A percentile compares a stretch with the other conserved stretches of the same genome.
phyloP scores from a whole-genome alignment of 1,140 invertebrate genomes.

The Apis cerana region DNA sequence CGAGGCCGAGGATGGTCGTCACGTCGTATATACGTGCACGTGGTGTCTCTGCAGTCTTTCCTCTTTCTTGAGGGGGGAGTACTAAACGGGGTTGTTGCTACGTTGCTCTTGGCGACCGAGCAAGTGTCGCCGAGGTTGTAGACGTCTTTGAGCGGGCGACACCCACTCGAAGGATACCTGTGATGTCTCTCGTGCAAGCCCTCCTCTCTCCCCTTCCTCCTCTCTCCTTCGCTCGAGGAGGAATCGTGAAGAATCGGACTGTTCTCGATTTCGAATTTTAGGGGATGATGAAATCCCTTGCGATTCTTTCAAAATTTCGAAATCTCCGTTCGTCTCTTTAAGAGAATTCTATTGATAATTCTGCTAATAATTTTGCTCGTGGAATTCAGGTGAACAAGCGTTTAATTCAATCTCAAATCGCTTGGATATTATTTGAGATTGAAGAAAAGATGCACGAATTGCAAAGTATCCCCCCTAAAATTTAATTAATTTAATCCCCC shows the following conservation, averaged over 20 bases:
- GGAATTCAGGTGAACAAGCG: too few species aligned
- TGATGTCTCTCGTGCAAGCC: neutral
- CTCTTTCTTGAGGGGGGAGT: constrained; percentile 30
- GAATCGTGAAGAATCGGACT: too few species aligned
- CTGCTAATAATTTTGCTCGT: too few species aligned
- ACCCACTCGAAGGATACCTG: constrained; percentile 8
- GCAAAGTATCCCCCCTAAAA: too few species aligned
- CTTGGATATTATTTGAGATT: too few species aligned
- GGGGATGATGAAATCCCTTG: too few species aligned
- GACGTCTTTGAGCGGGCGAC: constrained; percentile 51
- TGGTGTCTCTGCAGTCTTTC: constrained; percentile 47
- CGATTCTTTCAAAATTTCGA: too few species aligned
- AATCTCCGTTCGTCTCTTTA: too few species aligned
- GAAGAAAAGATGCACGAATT: too few species aligned
- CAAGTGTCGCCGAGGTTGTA: constrained; percentile 66
- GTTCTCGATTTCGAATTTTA: neutral
- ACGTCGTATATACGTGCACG: constrained; percentile 26
- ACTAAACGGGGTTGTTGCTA: constrained; percentile 77
- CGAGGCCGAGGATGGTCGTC: neutral
- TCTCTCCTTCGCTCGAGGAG: constrained; percentile 36
- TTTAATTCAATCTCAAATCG: too few species aligned
- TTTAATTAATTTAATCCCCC: too few species aligned
- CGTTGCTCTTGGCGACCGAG: constrained; percentile 78
- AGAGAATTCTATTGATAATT: too few species aligned
- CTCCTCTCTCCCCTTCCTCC: constrained; percentile 29